phyloP scores from a whole-genome alignment of 2,888 invertebrate genomes.

The Pristionchus maxplancki region DNA sequence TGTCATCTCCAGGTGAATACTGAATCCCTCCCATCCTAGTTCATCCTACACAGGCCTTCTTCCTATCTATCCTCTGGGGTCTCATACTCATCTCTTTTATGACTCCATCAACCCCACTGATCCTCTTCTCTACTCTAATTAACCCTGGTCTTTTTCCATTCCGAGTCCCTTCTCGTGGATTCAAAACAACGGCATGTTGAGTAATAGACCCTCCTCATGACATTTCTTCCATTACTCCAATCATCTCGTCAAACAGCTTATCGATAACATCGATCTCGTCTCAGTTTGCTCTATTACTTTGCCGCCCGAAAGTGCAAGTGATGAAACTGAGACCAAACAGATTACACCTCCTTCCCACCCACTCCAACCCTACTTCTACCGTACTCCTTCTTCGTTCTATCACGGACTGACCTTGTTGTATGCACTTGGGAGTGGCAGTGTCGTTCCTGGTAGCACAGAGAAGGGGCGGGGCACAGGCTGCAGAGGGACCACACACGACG shows the following conservation, averaged over 20 bases:
- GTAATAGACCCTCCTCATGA: not conserved
- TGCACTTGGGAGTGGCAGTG: not conserved
- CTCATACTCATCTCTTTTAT: slow-evolving; percentile 30
- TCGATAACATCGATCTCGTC: not conserved
- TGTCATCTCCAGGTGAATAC: not conserved
- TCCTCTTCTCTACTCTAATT: slow-evolving; percentile 8
- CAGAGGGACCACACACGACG: not conserved
- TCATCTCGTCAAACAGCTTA: not conserved
- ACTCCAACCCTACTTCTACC: not conserved
- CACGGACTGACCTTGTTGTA: slow-evolving; percentile 1
- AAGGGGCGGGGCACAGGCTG: slow-evolving; percentile 19
- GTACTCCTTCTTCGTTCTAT: not conserved
- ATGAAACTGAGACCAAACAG: not conserved
- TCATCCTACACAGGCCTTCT: not conserved
- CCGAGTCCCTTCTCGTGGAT: not conserved
- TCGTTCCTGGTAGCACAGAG: slow-evolving; percentile 7
- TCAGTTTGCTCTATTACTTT: slow-evolving; percentile 7
- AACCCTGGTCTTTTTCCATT: not conserved
- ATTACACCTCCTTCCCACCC: not conserved
- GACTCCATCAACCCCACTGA: not conserved
- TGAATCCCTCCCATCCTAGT: not conserved
- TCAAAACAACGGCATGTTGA: not conserved
- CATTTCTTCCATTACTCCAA: not conserved
- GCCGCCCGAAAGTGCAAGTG: not conserved
- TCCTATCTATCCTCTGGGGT: not conserved